Evolutionary conservation across 2,888 invertebrate species (phyloP), one percentile per base, ranked within the genome.

Genomic region (Chloromyia formosa): DNA sequence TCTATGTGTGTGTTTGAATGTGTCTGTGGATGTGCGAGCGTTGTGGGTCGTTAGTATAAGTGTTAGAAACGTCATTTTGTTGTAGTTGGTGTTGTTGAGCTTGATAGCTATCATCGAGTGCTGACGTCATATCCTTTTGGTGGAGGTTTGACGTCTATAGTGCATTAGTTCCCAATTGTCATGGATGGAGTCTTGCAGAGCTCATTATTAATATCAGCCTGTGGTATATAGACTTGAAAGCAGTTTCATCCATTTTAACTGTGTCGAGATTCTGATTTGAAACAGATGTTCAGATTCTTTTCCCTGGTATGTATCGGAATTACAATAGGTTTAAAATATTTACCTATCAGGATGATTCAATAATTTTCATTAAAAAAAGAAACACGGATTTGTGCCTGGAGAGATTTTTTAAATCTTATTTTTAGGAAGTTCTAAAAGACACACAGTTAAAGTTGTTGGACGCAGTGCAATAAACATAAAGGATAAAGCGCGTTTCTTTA

Each of bases 211-310:
- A 35, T 54, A 7, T 71, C 56, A 20, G 42, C 45, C 45, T 49
- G 54, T 71, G 56, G 53, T 71, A 71, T 35, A 35, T 35, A 35
- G 27, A 35, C 7, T 35, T 35, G 35, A 40, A 35, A 71, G 42
- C 27, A 71, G 71, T 71, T 56, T 71, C 71, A 71, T 71, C 71
- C 71, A 71, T 71, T 71, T 71, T 58, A 40, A 53, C 58, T n/a
- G 42, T 71, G 58, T 20, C 16, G 58, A 71, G 4, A 16, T 58
- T 58, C 20, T 16, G 56, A 71, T 40, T 58, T 71, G 20, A 69
- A 71, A 56, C 71, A 71, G 71, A 71, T 71, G 71, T 71, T 71
- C 20, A 56, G 71, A 56, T 56, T 71, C 58, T 71, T 56, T 40
- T 71, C 56, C 42, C 58, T 71, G 71, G 71, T 71, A 71, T 12